These are phyloP conservation scores for Leptonema lineaticorne DNA, from an alignment of 1,140 invertebrate species.

Conservation along the genomic window DNA sequence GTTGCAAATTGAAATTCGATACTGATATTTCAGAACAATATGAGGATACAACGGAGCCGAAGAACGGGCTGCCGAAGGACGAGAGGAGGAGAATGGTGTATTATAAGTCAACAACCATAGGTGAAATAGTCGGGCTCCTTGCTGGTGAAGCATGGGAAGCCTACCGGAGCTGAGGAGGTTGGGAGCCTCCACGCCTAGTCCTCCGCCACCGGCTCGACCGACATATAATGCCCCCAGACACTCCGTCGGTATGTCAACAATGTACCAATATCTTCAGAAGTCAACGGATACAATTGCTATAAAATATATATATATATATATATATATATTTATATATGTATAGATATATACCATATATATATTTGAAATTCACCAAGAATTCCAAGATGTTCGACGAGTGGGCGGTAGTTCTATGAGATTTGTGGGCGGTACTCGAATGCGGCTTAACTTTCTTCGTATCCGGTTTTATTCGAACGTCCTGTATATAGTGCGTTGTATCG, in stretches of 20 bases:
- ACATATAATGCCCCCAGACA: constrained; percentile 24
- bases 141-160: constrained; percentile 40
- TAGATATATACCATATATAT: no score
- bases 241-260: constrained; percentile 31
- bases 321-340: no score
- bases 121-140: constrained; percentile 12
- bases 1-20: not conserved
- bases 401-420: no score
- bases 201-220: constrained; percentile 17
- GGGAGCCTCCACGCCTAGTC: constrained; percentile 22
- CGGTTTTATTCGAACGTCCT: no score
- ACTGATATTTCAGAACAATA: constrained; percentile 1
- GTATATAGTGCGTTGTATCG: no score
- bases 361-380: no score
- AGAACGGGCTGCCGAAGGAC: not conserved
- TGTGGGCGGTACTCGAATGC: no score
- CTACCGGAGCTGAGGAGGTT: constrained; percentile 39
- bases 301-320: no score
- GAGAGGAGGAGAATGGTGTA: constrained; percentile 11
- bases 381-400: no score
- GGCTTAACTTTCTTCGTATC: no score
- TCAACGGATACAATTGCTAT: no score
- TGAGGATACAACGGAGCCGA: not conserved
- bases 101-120: constrained; percentile 39
- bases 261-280: no score